Evolutionary conservation across 2,888 invertebrate species (phyloP).

Genomic region (Dioctria rufipes): DNA sequence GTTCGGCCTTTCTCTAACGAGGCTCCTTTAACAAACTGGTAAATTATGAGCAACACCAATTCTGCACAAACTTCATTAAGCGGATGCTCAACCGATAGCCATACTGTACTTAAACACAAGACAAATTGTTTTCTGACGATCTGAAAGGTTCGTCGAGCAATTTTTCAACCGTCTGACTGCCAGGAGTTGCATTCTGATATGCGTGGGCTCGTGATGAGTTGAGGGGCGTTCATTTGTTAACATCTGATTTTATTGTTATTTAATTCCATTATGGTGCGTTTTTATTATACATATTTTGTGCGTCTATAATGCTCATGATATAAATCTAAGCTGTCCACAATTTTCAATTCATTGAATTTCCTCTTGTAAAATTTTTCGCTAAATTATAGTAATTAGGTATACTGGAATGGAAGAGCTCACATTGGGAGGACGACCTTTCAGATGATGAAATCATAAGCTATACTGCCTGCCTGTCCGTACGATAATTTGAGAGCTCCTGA

Average conservation of each 20-base stretch:
- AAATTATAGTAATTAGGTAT: too few species aligned
- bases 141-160: conserved; percentile 44
- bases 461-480: too few species aligned
- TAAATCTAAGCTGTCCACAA: too few species aligned
- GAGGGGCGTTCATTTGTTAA: conserved; percentile 47
- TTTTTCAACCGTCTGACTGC: conserved; percentile 44
- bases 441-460: too few species aligned
- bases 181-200: conserved; percentile 32
- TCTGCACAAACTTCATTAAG: conserved; percentile 51
- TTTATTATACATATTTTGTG: background rate
- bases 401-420: too few species aligned
- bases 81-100: conserved; percentile 40
- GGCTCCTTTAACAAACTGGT: conserved; percentile 41
- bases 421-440: too few species aligned
- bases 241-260: conserved; percentile 39
- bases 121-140: conserved; percentile 51
- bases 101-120: conserved; percentile 43
- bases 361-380: too few species aligned
- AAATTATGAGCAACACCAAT: conserved; percentile 51
- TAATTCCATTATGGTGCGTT: conserved; percentile 19
- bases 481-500: too few species aligned
- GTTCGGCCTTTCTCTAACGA: conserved; percentile 20
- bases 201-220: conserved; percentile 37
- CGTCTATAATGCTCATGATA: background rate
- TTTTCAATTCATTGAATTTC: too few species aligned